phyloP scores from a whole-genome alignment of 2,113 vertebrate species.

The Corynorhinus townsendii region DNA sequence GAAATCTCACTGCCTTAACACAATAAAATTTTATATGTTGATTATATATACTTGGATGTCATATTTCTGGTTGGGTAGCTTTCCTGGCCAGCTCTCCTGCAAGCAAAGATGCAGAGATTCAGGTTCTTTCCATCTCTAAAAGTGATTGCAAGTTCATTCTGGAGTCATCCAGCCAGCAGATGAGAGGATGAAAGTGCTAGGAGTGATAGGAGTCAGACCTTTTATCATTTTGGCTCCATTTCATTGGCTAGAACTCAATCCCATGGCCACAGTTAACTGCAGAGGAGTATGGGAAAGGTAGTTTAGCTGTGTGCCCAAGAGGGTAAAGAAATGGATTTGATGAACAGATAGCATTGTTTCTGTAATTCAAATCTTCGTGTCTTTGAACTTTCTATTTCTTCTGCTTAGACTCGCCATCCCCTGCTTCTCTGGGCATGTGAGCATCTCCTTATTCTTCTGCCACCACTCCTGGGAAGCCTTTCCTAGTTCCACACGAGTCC shows the following conservation, averaged over 20 bases:
- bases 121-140: background rate
- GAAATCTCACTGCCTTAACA: background rate
- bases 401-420: background rate
- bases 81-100: background rate
- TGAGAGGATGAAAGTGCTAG: background rate
- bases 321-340: background rate
- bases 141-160: background rate
- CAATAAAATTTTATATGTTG: background rate
- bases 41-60: background rate
- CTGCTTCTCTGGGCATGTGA: background rate
- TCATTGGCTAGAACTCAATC: background rate
- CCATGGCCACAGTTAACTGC: background rate
- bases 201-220: background rate
- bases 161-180: background rate
- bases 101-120: background rate
- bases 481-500: background rate
- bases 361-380: background rate
- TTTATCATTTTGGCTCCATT: background rate
- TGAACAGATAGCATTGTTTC: background rate
- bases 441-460: background rate
- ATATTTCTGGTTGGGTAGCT: background rate
- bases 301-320: background rate
- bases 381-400: background rate
- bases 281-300: background rate
- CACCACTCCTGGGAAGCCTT: background rate